Evolutionary conservation across 2,797 vertebrate species (phyloP).

Genomic region (Poliocrania exsul): DNA sequence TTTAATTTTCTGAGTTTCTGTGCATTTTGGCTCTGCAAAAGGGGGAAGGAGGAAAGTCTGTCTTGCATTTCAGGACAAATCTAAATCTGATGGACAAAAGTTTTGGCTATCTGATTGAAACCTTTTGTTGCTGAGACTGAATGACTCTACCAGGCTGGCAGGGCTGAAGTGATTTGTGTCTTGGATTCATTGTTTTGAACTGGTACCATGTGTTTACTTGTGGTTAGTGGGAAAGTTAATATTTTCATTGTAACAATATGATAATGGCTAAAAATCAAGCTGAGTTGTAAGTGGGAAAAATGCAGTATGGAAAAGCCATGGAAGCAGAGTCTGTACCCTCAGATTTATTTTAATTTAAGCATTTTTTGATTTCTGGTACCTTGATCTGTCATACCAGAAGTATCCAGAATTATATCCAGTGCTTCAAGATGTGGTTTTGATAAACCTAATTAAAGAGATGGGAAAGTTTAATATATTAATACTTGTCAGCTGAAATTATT

Average conservation of each 20-base stretch:
- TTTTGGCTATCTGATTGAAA: constrained; percentile 48
- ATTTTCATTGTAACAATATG: neutral
- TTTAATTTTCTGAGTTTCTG: constrained; percentile 59
- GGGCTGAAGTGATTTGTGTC: neutral
- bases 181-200: neutral
- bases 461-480: neutral
- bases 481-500: neutral
- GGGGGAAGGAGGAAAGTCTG: constrained; percentile 23
- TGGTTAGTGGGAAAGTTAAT: neutral
- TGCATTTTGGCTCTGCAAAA: constrained; percentile 24
- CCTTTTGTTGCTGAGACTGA: constrained; percentile 36
- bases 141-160: neutral
- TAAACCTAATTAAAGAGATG: neutral
- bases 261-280: neutral
- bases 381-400: neutral
- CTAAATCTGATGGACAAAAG: constrained; percentile 49
- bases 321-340: neutral
- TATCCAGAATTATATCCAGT: neutral
- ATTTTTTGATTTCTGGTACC: neutral
- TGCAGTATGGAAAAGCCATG: neutral
- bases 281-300: neutral
- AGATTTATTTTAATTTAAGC: neutral
- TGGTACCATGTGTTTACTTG: neutral
- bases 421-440: neutral
- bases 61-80: constrained; percentile 62